A percentile compares a stretch with the other conserved stretches of the same genome.
Evolutionary conservation across 2,888 invertebrate species (phyloP).

Genomic region (Drosophila borealis): DNA sequence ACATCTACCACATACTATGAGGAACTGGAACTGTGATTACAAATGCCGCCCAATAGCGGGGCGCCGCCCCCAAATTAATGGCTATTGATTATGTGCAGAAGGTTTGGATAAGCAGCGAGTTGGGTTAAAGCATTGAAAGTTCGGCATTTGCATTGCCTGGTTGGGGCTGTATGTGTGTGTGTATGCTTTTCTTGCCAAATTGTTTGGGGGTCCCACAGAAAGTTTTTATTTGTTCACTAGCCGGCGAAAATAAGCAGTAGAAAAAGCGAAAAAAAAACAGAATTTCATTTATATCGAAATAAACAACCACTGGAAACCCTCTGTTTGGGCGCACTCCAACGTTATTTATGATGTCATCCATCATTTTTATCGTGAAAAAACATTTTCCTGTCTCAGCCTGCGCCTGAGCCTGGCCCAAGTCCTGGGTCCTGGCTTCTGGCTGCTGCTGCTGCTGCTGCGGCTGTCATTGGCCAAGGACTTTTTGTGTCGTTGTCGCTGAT

Average conservation of each 20-base stretch:
- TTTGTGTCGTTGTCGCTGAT: slow-evolving; percentile 75
- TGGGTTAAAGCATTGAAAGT: slow-evolving; percentile 64
- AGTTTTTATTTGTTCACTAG: slow-evolving; percentile 64
- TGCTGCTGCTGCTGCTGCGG: slow-evolving; percentile 45
- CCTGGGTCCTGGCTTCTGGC: slow-evolving; percentile 28
- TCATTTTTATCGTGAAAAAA: slow-evolving; percentile 86
- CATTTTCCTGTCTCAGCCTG: slow-evolving; percentile 84
- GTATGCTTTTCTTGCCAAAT: slow-evolving; percentile 60
- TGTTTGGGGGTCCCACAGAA: slow-evolving; percentile 39
- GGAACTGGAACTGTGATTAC: slow-evolving; percentile 72
- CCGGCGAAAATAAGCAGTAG: slow-evolving; percentile 64
- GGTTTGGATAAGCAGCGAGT: slow-evolving; percentile 35
- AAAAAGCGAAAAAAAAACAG: slow-evolving; percentile 59
- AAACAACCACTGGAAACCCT: slow-evolving; percentile 85
- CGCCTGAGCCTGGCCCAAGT: slow-evolving; percentile 56
- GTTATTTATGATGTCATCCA: slow-evolving; percentile 85
- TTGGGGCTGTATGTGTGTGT: neutral
- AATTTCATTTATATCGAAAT: slow-evolving; percentile 84
- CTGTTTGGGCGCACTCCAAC: slow-evolving; percentile 84
- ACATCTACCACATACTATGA: slow-evolving; percentile 67
- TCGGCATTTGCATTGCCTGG: slow-evolving; percentile 69
- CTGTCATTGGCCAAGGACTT: slow-evolving; percentile 84
- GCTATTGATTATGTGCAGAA: slow-evolving; percentile 57
- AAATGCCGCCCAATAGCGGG: slow-evolving; percentile 49
- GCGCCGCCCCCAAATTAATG: slow-evolving; percentile 42